Evolutionary conservation across 2,113 vertebrate species (phyloP).

Genomic region (Nettapus auritus): DNA sequence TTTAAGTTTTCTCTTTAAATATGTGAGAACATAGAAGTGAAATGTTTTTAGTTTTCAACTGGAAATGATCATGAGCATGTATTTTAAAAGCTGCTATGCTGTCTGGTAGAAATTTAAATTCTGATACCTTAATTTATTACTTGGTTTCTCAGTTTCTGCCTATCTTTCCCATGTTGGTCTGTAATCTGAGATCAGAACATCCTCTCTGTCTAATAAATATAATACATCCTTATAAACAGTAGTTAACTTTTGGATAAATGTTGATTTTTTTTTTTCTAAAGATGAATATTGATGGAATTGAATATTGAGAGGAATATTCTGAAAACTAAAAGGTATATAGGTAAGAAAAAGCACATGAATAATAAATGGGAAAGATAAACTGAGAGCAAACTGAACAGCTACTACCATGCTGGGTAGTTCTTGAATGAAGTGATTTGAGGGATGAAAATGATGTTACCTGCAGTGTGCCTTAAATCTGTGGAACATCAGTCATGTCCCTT

Average conservation of each 20-base stretch:
- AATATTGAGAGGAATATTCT: background rate
- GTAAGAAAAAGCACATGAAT: background rate
- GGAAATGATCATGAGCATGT: background rate
- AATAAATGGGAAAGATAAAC: background rate
- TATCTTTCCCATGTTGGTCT: background rate
- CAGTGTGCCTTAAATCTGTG: background rate
- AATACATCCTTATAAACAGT: background rate
- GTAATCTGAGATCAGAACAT: background rate
- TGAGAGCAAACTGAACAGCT: background rate
- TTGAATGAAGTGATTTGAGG: background rate
- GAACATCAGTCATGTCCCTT: background rate
- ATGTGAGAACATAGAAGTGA: fast-evolving
- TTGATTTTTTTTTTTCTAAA: background rate
- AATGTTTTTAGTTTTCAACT: background rate
- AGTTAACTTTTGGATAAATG: background rate
- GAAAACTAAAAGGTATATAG: background rate
- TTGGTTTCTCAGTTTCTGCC: background rate
- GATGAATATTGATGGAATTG: background rate
- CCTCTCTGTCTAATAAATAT: background rate
- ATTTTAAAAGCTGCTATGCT: background rate
- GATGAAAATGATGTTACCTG: background rate
- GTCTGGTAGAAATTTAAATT: background rate
- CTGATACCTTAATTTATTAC: background rate
- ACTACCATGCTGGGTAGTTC: background rate
- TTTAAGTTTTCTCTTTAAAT: background rate